Evolutionary conservation across 2,113 vertebrate species (phyloP).

Genomic region (Lophura nycthemera): DNA sequence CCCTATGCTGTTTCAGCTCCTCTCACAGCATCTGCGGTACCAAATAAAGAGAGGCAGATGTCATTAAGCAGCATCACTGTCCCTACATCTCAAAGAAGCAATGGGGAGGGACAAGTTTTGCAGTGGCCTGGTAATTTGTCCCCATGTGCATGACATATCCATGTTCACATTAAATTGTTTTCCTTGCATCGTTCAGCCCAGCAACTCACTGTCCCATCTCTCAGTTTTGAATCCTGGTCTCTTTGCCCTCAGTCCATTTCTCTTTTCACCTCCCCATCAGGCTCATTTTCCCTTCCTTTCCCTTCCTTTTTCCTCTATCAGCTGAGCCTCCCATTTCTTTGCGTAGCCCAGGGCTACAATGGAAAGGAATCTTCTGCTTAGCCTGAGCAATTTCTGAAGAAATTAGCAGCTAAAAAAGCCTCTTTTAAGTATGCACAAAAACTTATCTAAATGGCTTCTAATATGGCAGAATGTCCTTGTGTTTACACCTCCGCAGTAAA

Average conservation of each 20-base stretch:
- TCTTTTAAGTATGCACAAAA: not conserved
- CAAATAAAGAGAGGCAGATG: not conserved
- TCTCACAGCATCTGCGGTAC: not conserved
- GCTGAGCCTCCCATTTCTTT: not conserved
- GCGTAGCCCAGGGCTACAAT: not conserved
- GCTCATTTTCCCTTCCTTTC: not conserved
- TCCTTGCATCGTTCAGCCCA: not conserved
- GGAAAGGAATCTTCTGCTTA: not conserved
- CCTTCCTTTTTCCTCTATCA: not conserved
- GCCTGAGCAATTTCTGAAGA: not conserved
- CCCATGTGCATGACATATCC: not conserved
- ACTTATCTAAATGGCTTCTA: not conserved
- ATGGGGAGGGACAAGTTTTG: not conserved
- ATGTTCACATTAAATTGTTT: not conserved
- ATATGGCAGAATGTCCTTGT: not conserved
- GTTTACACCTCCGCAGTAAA: not conserved
- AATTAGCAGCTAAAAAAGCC: not conserved
- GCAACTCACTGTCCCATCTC: not conserved
- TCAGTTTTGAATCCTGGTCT: not conserved
- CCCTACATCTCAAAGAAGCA: not conserved
- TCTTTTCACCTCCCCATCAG: not conserved
- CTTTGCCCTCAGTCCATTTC: not conserved
- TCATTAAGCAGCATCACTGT: not conserved
- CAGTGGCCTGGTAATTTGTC: not conserved
- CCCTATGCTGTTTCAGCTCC: not conserved